These are phyloP conservation scores for Vidua chalybeata DNA, from an alignment of 2,113 vertebrate species.

Conservation along the genomic window DNA sequence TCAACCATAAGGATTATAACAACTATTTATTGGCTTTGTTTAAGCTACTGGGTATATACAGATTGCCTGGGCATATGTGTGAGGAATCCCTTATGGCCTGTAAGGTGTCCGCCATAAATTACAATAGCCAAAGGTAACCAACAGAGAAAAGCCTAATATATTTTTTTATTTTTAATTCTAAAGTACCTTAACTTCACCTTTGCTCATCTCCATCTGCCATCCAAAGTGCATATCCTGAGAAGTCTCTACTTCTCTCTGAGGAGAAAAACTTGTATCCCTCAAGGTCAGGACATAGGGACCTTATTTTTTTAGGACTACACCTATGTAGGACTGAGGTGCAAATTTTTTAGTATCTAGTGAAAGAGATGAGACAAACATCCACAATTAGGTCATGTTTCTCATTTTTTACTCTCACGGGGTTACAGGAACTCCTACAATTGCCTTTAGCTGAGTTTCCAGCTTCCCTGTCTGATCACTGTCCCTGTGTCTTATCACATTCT, in stretches of 20 bases:
- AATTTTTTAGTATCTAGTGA: background rate
- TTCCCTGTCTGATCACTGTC: background rate
- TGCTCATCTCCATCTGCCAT: background rate
- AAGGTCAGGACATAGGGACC: background rate
- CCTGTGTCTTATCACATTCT: background rate
- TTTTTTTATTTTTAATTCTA: background rate
- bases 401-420: background rate
- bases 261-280: background rate
- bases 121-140: background rate
- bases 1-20: background rate
- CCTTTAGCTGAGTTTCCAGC: background rate
- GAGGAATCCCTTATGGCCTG: background rate
- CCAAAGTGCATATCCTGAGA: background rate
- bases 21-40: background rate
- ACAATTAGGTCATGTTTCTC: background rate
- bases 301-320: background rate
- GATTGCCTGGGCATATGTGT: background rate
- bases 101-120: background rate
- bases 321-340: background rate
- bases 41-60: background rate
- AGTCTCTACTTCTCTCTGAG: background rate
- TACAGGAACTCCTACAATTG: background rate
- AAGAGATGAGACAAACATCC: background rate
- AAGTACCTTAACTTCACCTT: background rate
- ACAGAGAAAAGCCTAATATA: background rate